Percentiles rank a stretch among this genome's conserved stretches.
Conservation (phyloP, 92 coral and sea anemone genomes). For the Phenganax subtilis region DNA sequence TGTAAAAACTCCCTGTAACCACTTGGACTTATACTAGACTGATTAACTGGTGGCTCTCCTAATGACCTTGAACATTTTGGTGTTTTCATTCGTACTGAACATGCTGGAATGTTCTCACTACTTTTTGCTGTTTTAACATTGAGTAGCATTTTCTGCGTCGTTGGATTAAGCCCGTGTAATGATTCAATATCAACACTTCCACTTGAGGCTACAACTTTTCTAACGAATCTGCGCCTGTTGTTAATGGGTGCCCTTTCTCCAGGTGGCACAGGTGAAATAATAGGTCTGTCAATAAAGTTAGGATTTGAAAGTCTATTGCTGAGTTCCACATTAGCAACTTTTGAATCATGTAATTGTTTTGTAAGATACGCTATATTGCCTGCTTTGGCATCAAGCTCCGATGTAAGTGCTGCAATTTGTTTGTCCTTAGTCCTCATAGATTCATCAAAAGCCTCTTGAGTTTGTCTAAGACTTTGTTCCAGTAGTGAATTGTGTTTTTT, state of each 20-base stretch:
- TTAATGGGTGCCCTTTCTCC: constrained; percentile 60
- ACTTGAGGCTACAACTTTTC: constrained; percentile 69
- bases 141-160: constrained; percentile 75
- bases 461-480: constrained; percentile 62
- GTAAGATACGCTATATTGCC: constrained; percentile 90
- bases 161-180: constrained; percentile 71
- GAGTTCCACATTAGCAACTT: constrained; percentile 62
- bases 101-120: constrained; percentile 71
- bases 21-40: constrained; percentile 64
- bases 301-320: constrained; percentile 37
- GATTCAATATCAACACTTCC: constrained; percentile 54
- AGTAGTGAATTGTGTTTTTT: constrained; percentile 62
- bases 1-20: constrained; percentile 86
- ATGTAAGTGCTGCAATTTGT: constrained; percentile 55
- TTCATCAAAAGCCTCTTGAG: constrained; percentile 61
- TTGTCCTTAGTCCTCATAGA: constrained; percentile 59
- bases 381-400: constrained; percentile 84
- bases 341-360: constrained; percentile 77
- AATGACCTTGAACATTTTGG: constrained; percentile 66
- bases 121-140: constrained; percentile 77
- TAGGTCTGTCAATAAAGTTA: background rate
- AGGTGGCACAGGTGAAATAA: constrained; percentile 82
- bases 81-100: constrained; percentile 61
- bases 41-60: constrained; percentile 45
- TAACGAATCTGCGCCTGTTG: constrained; percentile 54